These are phyloP conservation scores for Chaenogobius annularis DNA, from an alignment of 2,113 vertebrate genomes.

Conservation along the genomic window DNA sequence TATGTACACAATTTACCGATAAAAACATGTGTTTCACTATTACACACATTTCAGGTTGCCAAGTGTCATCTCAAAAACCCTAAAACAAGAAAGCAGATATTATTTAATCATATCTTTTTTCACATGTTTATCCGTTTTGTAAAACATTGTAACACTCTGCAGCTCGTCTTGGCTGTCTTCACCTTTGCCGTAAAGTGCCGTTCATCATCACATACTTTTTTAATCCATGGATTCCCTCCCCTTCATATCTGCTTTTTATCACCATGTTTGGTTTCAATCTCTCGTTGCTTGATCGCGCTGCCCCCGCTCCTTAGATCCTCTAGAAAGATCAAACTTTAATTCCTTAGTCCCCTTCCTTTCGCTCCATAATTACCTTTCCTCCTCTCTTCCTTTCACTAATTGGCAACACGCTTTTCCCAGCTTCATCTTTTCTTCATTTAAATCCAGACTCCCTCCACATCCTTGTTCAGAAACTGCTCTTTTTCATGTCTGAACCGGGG, in stretches of 20 bases:
- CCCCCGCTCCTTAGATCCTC: conserved; percentile 34
- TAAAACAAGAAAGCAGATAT: conserved; percentile 50
- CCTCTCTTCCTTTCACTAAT: conserved; percentile 73
- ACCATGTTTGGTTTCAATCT: conserved; percentile 68
- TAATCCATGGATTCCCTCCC: conserved; percentile 21
- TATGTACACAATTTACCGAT: conserved; percentile 31
- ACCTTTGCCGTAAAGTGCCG: conserved; percentile 52
- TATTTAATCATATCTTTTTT: conserved; percentile 47
- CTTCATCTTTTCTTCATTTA: conserved; percentile 22
- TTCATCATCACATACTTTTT: conserved; percentile 28
- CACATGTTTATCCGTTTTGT: conserved; percentile 59
- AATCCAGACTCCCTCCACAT: conserved; percentile 5
- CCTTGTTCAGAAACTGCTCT: conserved; percentile 33
- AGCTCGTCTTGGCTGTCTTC: conserved; percentile 38
- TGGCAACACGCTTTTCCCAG: conserved; percentile 55
- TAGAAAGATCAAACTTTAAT: conserved; percentile 52
- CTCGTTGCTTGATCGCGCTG: conserved; percentile 41
- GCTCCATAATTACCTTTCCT: conserved; percentile 63
- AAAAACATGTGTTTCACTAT: conserved; percentile 37
- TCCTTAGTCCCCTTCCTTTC: conserved; percentile 45
- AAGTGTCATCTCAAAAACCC: conserved; percentile 57
- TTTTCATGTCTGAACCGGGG: conserved; percentile 54
- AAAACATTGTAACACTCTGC: conserved; percentile 19
- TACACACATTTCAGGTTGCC: conserved; percentile 37
- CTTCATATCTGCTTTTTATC: conserved; percentile 48